These are phyloP conservation scores for Basileuterus tristriatus DNA, from an alignment of 2,797 vertebrate species.

Conservation along the genomic window DNA sequence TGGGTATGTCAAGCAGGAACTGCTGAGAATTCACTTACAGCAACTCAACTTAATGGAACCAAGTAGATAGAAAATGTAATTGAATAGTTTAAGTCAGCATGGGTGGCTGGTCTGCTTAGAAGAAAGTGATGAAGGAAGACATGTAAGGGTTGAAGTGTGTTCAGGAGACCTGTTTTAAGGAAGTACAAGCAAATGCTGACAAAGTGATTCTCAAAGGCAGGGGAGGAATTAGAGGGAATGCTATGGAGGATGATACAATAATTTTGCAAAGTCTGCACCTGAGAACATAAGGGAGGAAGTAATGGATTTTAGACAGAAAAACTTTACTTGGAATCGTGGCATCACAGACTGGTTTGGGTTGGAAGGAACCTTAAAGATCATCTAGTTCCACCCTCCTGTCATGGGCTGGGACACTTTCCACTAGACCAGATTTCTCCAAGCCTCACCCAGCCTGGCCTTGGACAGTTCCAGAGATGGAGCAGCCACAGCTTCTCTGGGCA, in stretches of 20 bases:
- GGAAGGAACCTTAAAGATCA: neutral
- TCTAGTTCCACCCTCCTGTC: neutral
- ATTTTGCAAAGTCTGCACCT: neutral
- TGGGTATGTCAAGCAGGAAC: neutral
- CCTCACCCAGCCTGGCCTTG: neutral
- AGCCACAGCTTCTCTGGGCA: neutral
- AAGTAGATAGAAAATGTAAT: neutral
- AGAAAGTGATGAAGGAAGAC: neutral
- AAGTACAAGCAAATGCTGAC: neutral
- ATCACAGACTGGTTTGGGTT: neutral
- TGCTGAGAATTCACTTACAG: accelerated
- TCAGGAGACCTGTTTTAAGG: neutral
- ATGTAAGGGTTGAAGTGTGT: neutral
- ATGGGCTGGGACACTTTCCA: neutral
- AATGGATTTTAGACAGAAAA: neutral
- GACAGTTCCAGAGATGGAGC: neutral
- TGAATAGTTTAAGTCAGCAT: neutral
- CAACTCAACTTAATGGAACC: neutral
- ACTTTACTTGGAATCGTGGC: neutral
- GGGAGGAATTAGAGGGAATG: neutral
- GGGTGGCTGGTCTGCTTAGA: neutral
- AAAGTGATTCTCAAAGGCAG: neutral
- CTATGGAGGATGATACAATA: neutral
- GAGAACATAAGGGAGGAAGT: neutral
- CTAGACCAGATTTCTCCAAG: neutral